Percentiles rank a stretch among this genome's conserved stretches.
Evolutionary conservation across 2,888 invertebrate species (phyloP).

Genomic region (Crossocerus cetratus): DNA sequence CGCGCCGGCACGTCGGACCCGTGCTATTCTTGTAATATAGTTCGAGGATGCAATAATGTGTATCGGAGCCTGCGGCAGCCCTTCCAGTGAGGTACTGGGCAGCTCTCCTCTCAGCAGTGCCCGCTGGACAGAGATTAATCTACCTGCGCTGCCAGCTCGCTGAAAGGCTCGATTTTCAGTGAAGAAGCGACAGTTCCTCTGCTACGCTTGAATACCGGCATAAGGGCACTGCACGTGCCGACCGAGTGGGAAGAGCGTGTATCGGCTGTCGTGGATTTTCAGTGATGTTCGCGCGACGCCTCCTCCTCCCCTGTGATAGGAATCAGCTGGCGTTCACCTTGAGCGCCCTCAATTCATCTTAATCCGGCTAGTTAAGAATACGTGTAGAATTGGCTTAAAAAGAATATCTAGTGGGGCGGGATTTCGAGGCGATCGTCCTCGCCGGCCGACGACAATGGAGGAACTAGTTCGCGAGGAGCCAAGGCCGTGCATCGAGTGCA

Average conservation of each 20-base stretch:
- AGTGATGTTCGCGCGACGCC: no score
- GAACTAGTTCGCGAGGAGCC: constrained; percentile 41
- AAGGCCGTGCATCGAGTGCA: constrained; percentile 50
- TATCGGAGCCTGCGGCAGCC: constrained; percentile 16
- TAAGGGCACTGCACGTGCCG: no score
- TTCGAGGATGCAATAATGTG: constrained; percentile 28
- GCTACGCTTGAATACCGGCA: no score
- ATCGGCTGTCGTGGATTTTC: no score
- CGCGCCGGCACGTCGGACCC: constrained; percentile 11
- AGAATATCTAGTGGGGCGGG: not conserved
- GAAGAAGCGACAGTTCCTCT: no score
- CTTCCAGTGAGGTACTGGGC: constrained; percentile 8
- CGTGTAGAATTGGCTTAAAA: not conserved
- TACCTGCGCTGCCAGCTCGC: no score
- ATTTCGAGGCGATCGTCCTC: constrained; percentile 23
- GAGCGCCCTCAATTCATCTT: not conserved
- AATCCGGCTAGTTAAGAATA: not conserved
- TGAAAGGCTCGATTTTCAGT: no score
- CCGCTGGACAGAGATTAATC: no score
- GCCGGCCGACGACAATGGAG: constrained; percentile 10
- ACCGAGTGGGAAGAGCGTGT: no score
- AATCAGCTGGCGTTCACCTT: not conserved
- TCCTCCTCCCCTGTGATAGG: not conserved
- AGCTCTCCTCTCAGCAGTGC: no score
- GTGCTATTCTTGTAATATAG: constrained; percentile 37